phyloP scores from a whole-genome alignment of 2,113 vertebrate species.

The Raja brachyura region DNA sequence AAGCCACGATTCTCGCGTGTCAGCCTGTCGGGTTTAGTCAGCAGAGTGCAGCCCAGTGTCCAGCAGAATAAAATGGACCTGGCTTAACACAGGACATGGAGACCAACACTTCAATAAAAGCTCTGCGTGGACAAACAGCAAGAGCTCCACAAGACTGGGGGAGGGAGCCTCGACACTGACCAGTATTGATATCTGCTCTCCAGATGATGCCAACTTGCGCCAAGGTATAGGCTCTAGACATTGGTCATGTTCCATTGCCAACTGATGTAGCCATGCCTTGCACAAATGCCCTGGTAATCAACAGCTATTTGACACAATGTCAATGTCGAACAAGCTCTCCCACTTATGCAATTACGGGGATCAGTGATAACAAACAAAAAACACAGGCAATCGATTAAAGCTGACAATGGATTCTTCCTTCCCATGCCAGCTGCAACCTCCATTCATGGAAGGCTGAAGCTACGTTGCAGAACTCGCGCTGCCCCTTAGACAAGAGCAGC shows the following conservation, averaged over 20 bases:
- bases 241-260: not conserved
- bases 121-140: not conserved
- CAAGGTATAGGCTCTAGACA: not conserved
- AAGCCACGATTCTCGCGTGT: constrained; percentile 29
- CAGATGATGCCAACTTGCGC: not conserved
- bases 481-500: not conserved
- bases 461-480: not conserved
- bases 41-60: not conserved
- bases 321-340: not conserved
- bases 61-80: not conserved
- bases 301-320: not conserved
- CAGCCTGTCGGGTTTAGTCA: constrained; percentile 13
- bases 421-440: too few species aligned
- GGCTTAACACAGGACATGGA: not conserved
- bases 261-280: not conserved
- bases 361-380: too few species aligned
- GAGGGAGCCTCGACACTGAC: not conserved
- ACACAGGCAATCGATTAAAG: too few species aligned
- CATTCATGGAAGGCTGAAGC: not conserved
- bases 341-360: not conserved
- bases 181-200: not conserved
- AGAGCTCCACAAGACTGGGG: not conserved
- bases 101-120: not conserved
- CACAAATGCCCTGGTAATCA: not conserved
- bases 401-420: too few species aligned